These are phyloP conservation scores for Rugalucina vietnamica DNA, from an alignment of 2,888 invertebrate genomes.

Conservation along the genomic window DNA sequence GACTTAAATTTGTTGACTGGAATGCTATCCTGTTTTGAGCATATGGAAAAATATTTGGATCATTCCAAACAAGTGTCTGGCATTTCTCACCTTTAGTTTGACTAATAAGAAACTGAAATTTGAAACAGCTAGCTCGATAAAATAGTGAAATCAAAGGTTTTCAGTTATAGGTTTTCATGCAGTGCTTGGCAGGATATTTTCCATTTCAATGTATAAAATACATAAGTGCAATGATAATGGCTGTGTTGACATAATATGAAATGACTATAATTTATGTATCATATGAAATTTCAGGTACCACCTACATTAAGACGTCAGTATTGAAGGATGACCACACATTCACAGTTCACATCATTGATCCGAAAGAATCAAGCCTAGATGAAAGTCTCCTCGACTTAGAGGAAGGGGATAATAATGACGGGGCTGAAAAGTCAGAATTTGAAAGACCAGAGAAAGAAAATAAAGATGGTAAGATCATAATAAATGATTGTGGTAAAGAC, in stretches of 20 bases:
- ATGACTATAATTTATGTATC: background rate
- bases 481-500: background rate
- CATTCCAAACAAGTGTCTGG: too few relatives aligned
- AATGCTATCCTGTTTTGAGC: too few relatives aligned
- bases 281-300: constrained; percentile 70
- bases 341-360: constrained; percentile 82
- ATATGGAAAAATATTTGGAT: too few relatives aligned
- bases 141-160: too few relatives aligned
- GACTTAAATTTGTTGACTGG: too few relatives aligned
- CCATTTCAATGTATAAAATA: too few relatives aligned
- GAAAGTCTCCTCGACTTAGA: constrained; percentile 44
- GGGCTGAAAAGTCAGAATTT: constrained; percentile 72
- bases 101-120: too few relatives aligned
- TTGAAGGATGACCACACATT: constrained; percentile 83
- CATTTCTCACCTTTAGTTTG: too few relatives aligned
- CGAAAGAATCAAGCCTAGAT: constrained; percentile 69
- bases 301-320: constrained; percentile 77
- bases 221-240: too few relatives aligned
- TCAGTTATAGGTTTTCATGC: too few relatives aligned
- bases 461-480: constrained; percentile 39
- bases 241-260: background rate
- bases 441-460: constrained; percentile 76
- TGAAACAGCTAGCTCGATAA: too few relatives aligned
- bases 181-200: too few relatives aligned
- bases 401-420: constrained; percentile 58